A percentile compares a stretch with the other conserved stretches of the same genome.
phyloP scores from a whole-genome alignment of 2,888 invertebrate species.

The Leptinotarsa tumamoca region DNA sequence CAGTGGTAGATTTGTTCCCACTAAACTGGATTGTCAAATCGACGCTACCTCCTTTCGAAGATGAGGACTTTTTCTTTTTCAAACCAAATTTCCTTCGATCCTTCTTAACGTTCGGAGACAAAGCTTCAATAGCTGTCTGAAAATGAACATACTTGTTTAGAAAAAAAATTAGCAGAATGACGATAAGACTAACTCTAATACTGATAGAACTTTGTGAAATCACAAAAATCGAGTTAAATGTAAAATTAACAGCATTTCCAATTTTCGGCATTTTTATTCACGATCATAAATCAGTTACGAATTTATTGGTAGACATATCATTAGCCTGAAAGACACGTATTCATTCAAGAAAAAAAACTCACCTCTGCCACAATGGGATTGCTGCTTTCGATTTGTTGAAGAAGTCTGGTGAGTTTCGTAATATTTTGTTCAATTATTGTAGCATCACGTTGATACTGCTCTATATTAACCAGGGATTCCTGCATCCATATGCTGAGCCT shows the following conservation, averaged over 20 bases:
- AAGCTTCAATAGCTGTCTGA: constrained; percentile 41
- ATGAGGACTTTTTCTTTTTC: constrained; percentile 72
- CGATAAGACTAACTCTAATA: too few species aligned
- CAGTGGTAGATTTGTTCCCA: constrained; percentile 53
- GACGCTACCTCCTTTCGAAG: constrained; percentile 73
- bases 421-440: constrained; percentile 77
- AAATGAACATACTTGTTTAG: constrained; percentile 2
- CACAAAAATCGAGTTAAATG: too few species aligned
- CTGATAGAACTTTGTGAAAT: too few species aligned
- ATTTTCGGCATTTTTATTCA: too few species aligned
- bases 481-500: constrained; percentile 76
- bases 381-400: constrained; percentile 69
- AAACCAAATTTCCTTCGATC: constrained; percentile 78
- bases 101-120: constrained; percentile 73
- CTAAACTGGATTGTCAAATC: constrained; percentile 69
- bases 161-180: too few species aligned
- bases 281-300: too few species aligned
- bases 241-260: too few species aligned
- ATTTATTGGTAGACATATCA: too few species aligned
- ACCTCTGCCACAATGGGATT: constrained; percentile 52
- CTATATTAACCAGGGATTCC: constrained; percentile 75
- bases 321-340: too few species aligned
- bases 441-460: constrained; percentile 75
- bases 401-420: constrained; percentile 74
- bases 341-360: constrained; percentile 17